These are phyloP conservation scores for Crax fasciolata DNA, from an alignment of 2,797 vertebrate species.

Conservation along the genomic window DNA sequence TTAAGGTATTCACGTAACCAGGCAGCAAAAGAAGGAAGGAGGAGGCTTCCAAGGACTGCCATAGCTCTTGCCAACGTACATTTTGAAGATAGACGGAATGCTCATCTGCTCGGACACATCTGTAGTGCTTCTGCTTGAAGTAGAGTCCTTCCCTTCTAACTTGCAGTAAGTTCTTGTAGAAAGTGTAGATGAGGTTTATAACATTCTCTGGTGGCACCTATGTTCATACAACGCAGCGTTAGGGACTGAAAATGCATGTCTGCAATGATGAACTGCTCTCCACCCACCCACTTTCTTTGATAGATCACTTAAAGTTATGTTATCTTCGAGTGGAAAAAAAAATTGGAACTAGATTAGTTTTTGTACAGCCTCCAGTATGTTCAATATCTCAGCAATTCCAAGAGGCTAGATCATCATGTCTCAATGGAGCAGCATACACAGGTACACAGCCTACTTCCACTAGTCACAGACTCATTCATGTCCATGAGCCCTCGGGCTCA, in stretches of 20 bases:
- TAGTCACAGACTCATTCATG: not conserved
- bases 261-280: not conserved
- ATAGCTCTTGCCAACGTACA: slow-evolving; percentile 54
- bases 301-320: not conserved
- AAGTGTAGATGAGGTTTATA: slow-evolving; percentile 56
- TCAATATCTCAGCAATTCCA: not conserved
- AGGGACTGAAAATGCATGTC: not conserved
- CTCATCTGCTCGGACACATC: slow-evolving; percentile 75
- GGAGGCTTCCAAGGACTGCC: not conserved
- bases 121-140: slow-evolving; percentile 77
- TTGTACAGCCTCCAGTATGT: not conserved
- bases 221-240: not conserved
- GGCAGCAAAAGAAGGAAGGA: not conserved
- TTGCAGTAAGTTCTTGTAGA: slow-evolving; percentile 69
- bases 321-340: not conserved
- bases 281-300: not conserved
- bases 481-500: not conserved
- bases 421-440: not conserved
- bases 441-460: too few relatives aligned
- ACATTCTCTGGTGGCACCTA: not conserved
- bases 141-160: slow-evolving; percentile 74
- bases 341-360: not conserved
- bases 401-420: not conserved
- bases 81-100: slow-evolving; percentile 79
- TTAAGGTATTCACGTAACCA: not conserved